A percentile compares a stretch with the other conserved stretches of the same genome.
phyloP scores from a whole-genome alignment of 2,888 invertebrate species.

The Lasius fuliginosus region DNA sequence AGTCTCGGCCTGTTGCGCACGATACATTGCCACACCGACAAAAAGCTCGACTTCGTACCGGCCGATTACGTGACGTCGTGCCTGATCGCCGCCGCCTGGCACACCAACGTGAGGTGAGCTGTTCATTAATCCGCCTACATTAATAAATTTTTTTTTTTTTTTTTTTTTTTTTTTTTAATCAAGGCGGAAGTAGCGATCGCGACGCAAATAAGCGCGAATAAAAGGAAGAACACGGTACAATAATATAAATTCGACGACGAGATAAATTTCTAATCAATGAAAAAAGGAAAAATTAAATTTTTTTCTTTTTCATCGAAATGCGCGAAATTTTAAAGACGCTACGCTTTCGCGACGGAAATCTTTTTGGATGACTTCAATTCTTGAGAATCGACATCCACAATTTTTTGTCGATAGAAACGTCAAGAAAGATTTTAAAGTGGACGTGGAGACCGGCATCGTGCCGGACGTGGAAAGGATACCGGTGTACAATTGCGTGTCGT shows the following conservation, averaged over 20 bases:
- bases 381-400: neutral
- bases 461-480: conserved; percentile 86
- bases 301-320: neutral
- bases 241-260: too few species aligned
- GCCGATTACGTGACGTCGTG: conserved; percentile 90
- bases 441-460: neutral
- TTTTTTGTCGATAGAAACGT: conserved; percentile 1
- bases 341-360: neutral
- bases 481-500: conserved; percentile 95
- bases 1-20: conserved; percentile 89
- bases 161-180: neutral
- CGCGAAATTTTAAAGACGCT: neutral
- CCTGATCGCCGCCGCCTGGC: conserved; percentile 89
- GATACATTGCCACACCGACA: conserved; percentile 87
- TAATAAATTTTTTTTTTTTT: neutral
- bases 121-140: conserved; percentile 21
- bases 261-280: too few species aligned
- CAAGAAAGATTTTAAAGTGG: neutral
- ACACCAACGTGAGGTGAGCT: conserved; percentile 68
- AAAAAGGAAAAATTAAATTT: neutral
- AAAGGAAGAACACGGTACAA: neutral
- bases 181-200: conserved; percentile 10
- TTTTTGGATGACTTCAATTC: neutral
- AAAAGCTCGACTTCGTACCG: conserved; percentile 90
- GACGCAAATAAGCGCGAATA: conserved; percentile 2